Percentiles rank a stretch among this genome's conserved stretches.
Evolutionary conservation across 2,888 invertebrate genomes (phyloP).

Genomic region (Netelia melanura): DNA sequence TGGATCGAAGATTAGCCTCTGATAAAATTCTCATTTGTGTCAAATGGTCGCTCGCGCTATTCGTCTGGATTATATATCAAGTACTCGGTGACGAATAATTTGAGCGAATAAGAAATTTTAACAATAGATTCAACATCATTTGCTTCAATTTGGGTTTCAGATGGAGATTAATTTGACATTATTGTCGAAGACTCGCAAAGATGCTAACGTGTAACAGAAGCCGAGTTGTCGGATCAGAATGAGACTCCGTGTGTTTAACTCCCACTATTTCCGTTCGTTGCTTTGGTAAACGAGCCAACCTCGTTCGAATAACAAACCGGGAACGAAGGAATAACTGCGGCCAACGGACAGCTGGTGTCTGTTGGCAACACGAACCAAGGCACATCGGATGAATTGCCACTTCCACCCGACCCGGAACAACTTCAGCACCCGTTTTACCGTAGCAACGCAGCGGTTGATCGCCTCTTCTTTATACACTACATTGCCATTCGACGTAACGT

Average conservation of each 20-base stretch:
- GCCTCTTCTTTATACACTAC: background rate
- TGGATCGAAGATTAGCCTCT: background rate
- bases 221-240: background rate
- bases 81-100: no score
- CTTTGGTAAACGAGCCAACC: conserved; percentile 1
- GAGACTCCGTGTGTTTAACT: conserved; percentile 1
- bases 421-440: conserved; percentile 36
- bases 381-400: conserved; percentile 27
- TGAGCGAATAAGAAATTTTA: no score
- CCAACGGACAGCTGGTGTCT: background rate
- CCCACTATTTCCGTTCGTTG: conserved; percentile 29
- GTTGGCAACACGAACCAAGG: conserved; percentile 21
- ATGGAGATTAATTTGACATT: background rate
- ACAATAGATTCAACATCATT: no score
- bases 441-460: conserved; percentile 21
- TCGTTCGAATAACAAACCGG: conserved; percentile 24
- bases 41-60: no score
- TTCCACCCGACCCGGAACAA: conserved; percentile 55
- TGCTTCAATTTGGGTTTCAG: background rate
- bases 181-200: background rate
- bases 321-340: conserved; percentile 7
- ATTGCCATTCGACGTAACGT: background rate
- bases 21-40: conserved; percentile 30
- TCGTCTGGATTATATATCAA: no score
- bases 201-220: background rate